Percentiles rank a stretch among this genome's conserved stretches.
Conservation (phyloP, 2,888 invertebrate genomes). For the Leucoma salicis region DNA sequence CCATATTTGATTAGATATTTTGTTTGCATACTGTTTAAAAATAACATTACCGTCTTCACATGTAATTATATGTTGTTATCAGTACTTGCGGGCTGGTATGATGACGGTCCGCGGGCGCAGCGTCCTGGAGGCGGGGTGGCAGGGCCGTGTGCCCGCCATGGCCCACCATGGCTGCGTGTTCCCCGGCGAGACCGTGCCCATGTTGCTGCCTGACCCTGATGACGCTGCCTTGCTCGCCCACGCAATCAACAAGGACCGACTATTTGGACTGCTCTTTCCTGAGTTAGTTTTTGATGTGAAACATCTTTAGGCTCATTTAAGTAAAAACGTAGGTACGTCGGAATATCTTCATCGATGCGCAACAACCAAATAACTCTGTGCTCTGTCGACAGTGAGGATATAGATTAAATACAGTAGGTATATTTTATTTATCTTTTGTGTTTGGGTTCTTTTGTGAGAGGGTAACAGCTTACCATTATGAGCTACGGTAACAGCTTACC, state of each 20-base stretch:
- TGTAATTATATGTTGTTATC: conserved; percentile 8
- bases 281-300: conserved; percentile 51
- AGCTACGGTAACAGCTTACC: no score
- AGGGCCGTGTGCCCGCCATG: conserved; percentile 54
- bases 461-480: no score
- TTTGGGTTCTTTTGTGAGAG: no score
- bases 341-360: no score
- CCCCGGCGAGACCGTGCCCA: conserved; percentile 75
- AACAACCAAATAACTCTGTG: no score
- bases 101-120: conserved; percentile 52
- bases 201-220: conserved; percentile 52
- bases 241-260: conserved; percentile 49
- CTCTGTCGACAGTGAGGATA: no score
- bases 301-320: neutral
- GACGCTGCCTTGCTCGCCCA: conserved; percentile 43
- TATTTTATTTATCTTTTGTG: no score
- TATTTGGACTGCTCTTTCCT: conserved; percentile 69
- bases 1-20: no score
- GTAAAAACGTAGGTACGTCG: no score
- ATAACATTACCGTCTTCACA: no score
- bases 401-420: no score
- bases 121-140: conserved; percentile 69
- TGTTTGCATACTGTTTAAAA: no score
- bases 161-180: conserved; percentile 66
- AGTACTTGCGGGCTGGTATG: conserved; percentile 68